phyloP scores from a whole-genome alignment of 2,113 vertebrate genomes.

The Nycticryphes semicollaris region DNA sequence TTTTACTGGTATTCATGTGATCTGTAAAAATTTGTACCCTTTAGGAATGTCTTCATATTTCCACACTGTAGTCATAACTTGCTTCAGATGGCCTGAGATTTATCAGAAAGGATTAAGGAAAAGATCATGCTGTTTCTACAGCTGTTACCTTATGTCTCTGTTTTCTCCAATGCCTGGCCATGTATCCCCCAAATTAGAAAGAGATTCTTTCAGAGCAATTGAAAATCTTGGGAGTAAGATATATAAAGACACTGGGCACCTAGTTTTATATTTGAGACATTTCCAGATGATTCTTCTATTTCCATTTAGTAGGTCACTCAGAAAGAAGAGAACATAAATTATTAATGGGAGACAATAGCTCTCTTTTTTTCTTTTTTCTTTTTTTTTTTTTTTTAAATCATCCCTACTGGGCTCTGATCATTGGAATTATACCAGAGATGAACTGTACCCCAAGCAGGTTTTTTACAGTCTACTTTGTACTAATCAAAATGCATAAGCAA shows the following conservation, averaged over 20 bases:
- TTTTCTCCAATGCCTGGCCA: not conserved
- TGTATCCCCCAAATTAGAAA: not conserved
- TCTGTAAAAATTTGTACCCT: not conserved
- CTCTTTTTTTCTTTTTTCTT: not conserved
- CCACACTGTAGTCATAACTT: not conserved
- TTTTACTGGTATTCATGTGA: not conserved
- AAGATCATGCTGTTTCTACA: constrained; percentile 31
- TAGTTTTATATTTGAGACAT: not conserved
- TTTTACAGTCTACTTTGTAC: not conserved
- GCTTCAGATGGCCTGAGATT: not conserved
- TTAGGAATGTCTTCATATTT: not conserved
- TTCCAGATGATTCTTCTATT: not conserved
- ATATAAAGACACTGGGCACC: not conserved
- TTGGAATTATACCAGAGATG: not conserved
- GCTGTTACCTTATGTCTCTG: constrained; percentile 42
- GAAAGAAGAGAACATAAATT: not conserved
- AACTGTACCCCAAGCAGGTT: not conserved
- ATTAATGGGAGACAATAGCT: not conserved
- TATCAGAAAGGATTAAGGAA: constrained; percentile 21
- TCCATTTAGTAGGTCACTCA: constrained; percentile 5
- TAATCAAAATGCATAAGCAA: not conserved
- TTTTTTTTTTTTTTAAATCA: not conserved
- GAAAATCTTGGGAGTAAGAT: not conserved
- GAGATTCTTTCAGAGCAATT: not conserved
- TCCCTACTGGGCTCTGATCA: not conserved